Evolutionary conservation across 2,797 vertebrate genomes (phyloP).

Genomic region (Crypturellus tataupa): DNA sequence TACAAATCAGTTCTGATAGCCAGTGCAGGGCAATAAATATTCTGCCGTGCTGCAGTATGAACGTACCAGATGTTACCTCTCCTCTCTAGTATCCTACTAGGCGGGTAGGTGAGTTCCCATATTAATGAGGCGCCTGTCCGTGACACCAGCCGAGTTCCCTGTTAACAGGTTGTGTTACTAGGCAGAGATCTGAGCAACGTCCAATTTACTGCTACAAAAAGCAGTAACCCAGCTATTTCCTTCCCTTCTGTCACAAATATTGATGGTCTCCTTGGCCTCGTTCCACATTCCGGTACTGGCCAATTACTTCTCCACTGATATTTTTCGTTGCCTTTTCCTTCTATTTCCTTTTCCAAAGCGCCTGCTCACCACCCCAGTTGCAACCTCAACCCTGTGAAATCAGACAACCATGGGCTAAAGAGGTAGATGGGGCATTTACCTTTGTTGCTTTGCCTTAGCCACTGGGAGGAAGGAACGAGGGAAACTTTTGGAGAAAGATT

Average conservation of each 20-base stretch:
- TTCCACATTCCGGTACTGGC: not conserved
- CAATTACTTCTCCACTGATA: not conserved
- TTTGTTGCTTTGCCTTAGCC: not conserved
- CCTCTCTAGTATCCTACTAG: not conserved
- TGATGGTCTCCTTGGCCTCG: not conserved
- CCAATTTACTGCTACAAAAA: not conserved
- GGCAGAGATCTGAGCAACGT: not conserved
- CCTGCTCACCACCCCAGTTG: not conserved
- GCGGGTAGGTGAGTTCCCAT: not conserved
- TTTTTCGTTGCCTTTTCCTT: not conserved
- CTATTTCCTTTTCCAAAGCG: not conserved
- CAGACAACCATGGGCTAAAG: not conserved
- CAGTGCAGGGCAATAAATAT: not conserved
- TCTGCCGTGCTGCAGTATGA: not conserved
- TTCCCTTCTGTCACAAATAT: not conserved
- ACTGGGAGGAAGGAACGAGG: not conserved
- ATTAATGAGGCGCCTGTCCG: fast-evolving
- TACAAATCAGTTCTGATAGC: not conserved
- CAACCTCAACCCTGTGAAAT: not conserved
- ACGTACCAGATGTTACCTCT: not conserved
- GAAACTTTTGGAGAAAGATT: not conserved
- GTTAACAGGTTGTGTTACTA: not conserved
- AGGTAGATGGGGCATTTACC: not conserved
- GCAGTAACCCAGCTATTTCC: not conserved
- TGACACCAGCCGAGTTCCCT: fast-evolving